Percentiles rank a stretch among this genome's conserved stretches.
phyloP scores from a whole-genome alignment of 1,140 invertebrate genomes.

The Agrypnia vestita region DNA sequence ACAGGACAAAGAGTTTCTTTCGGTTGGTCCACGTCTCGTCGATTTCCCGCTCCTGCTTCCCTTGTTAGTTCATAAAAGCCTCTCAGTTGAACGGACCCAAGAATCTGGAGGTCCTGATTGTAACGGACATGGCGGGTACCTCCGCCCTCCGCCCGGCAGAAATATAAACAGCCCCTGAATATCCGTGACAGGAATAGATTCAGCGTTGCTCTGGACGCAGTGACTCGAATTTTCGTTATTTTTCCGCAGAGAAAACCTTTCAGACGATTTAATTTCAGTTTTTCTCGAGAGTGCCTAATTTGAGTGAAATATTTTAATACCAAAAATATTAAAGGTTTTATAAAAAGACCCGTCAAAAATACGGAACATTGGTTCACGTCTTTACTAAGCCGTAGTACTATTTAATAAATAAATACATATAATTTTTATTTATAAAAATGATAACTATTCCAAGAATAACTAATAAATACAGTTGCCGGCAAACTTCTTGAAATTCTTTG shows the following conservation, averaged over 20 bases:
- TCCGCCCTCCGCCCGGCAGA: background rate
- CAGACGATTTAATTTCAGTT: too few relatives aligned
- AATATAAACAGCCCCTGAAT: slow-evolving; percentile 1
- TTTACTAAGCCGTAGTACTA: too few relatives aligned
- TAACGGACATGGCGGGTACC: background rate
- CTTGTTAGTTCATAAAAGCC: slow-evolving; percentile 1
- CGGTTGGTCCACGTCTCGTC: slow-evolving; percentile 1
- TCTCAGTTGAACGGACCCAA: background rate
- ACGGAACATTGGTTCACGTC: too few relatives aligned
- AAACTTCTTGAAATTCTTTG: too few relatives aligned
- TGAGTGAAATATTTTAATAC: too few relatives aligned
- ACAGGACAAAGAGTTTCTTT: slow-evolving; percentile 4
- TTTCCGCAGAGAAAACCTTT: background rate
- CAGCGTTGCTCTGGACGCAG: background rate
- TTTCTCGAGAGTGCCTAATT: too few relatives aligned
- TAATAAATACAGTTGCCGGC: too few relatives aligned
- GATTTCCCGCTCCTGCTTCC: background rate
- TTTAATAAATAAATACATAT: too few relatives aligned
- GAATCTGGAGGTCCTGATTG: slow-evolving; percentile 13
- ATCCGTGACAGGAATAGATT: slow-evolving; percentile 23
- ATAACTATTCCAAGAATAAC: too few relatives aligned
- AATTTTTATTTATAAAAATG: too few relatives aligned
- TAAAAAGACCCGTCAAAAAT: too few relatives aligned
- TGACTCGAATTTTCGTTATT: slow-evolving; percentile 4
- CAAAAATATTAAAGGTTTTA: too few relatives aligned